Conservation (phyloP, 2,888 invertebrate genomes). For the Molanna angustata region DNA sequence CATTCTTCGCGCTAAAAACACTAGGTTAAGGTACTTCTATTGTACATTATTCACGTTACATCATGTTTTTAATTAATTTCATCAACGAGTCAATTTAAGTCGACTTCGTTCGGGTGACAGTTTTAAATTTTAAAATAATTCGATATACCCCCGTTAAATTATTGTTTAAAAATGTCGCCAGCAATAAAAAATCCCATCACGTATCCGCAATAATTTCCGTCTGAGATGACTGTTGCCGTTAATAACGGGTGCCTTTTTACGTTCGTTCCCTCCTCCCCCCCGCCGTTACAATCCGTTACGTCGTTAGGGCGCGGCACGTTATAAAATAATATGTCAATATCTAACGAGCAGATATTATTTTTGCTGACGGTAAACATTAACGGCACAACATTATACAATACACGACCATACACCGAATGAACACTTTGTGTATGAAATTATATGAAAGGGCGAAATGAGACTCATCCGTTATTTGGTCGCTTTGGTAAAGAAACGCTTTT, state of each 20-base stretch:
- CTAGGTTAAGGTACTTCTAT: too few relatives aligned
- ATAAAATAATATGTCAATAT: conserved; percentile 7
- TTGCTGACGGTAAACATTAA: background rate
- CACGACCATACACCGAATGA: too few relatives aligned
- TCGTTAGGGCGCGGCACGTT: conserved; percentile 1
- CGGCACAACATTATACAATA: background rate
- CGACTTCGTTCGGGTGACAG: too few relatives aligned
- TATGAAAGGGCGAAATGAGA: too few relatives aligned
- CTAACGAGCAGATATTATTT: conserved; percentile 4
- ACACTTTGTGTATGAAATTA: too few relatives aligned
- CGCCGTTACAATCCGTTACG: background rate
- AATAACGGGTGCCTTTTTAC: background rate
- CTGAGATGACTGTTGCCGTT: background rate
- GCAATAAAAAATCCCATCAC: background rate
- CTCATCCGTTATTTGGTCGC: too few relatives aligned
- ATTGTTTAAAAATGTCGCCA: background rate
- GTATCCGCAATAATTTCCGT: background rate
- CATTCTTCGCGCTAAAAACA: too few relatives aligned
- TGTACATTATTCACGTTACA: too few relatives aligned
- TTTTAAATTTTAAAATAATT: background rate
- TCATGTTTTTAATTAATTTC: too few relatives aligned
- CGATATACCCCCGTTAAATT: background rate
- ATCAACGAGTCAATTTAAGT: too few relatives aligned
- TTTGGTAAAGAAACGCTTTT: too few relatives aligned
- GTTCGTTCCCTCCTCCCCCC: too few relatives aligned